phyloP scores from a whole-genome alignment of 53 echinoderm and acorn worm genomes.

The Patiria pectinifera region DNA sequence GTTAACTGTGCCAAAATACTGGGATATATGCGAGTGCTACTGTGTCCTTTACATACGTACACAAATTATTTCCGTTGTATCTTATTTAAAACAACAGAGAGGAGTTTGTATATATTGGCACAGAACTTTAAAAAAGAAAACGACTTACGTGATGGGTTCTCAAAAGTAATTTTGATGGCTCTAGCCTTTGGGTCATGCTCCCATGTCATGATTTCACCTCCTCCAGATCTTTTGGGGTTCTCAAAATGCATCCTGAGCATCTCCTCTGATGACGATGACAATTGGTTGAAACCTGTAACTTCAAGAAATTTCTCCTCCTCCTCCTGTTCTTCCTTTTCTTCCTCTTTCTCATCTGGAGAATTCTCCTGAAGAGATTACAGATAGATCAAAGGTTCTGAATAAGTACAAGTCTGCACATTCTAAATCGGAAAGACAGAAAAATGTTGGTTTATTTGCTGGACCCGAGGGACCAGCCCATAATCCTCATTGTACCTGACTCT shows the following conservation, averaged over 20 bases:
- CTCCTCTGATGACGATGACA: slow-evolving; percentile 6
- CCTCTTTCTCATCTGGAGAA: background rate
- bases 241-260: slow-evolving; percentile 63
- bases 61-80: too few relatives aligned
- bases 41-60: too few relatives aligned
- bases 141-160: slow-evolving; percentile 41
- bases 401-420: background rate
- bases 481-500: too few relatives aligned
- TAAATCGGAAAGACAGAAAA: background rate
- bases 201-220: slow-evolving; percentile 29
- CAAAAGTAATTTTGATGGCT: slow-evolving; percentile 29
- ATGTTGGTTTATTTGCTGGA: background rate
- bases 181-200: slow-evolving; percentile 11
- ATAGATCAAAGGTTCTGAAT: background rate
- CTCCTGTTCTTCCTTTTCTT: background rate
- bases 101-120: too few relatives aligned
- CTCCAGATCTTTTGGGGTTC: slow-evolving; percentile 47
- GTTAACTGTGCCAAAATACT: too few relatives aligned
- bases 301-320: slow-evolving; percentile 40
- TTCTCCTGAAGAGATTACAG: background rate
- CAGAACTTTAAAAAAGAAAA: background rate
- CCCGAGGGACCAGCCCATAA: too few relatives aligned
- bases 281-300: slow-evolving; percentile 37
- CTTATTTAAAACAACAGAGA: too few relatives aligned
- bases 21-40: too few relatives aligned